phyloP scores from a whole-genome alignment of 2,113 vertebrate genomes.

The Aptenodytes patagonicus region DNA sequence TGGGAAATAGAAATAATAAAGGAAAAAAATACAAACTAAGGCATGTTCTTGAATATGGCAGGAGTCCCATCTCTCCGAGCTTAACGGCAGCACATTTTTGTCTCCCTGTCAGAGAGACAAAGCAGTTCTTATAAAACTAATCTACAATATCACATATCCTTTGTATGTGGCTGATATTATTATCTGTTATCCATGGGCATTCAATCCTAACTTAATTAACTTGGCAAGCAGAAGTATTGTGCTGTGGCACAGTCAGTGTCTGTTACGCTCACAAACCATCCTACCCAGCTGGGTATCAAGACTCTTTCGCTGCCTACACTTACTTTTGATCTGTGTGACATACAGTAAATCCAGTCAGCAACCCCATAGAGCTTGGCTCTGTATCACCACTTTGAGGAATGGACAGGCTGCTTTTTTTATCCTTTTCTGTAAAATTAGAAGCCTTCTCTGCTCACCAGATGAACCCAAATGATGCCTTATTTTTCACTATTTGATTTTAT shows the following conservation, averaged over 20 bases:
- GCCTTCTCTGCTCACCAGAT: not conserved
- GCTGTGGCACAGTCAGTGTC: not conserved
- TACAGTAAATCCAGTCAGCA: constrained; percentile 22
- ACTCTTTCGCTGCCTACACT: constrained; percentile 24
- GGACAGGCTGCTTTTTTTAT: not conserved
- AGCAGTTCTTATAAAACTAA: constrained; percentile 12
- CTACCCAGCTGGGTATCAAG: constrained; percentile 46
- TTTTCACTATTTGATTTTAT: not conserved
- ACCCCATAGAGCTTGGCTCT: constrained; percentile 2
- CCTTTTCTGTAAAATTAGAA: not conserved
- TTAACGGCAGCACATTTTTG: constrained; percentile 14
- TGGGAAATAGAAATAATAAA: constrained; percentile 39
- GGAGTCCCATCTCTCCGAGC: not conserved
- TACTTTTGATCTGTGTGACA: constrained; percentile 56
- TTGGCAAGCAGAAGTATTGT: constrained; percentile 45
- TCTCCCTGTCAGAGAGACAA: constrained; percentile 35
- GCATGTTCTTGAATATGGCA: not conserved
- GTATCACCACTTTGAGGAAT: not conserved
- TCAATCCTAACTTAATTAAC: constrained; percentile 70
- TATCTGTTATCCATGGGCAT: constrained; percentile 26
- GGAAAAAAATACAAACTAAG: not conserved
- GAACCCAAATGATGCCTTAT: not conserved
- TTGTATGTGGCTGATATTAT: constrained; percentile 46
- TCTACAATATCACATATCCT: constrained; percentile 30
- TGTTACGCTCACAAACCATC: constrained; percentile 24